Conservation (phyloP, 23 tunicate genomes). For the Ciona savignyi region DNA sequence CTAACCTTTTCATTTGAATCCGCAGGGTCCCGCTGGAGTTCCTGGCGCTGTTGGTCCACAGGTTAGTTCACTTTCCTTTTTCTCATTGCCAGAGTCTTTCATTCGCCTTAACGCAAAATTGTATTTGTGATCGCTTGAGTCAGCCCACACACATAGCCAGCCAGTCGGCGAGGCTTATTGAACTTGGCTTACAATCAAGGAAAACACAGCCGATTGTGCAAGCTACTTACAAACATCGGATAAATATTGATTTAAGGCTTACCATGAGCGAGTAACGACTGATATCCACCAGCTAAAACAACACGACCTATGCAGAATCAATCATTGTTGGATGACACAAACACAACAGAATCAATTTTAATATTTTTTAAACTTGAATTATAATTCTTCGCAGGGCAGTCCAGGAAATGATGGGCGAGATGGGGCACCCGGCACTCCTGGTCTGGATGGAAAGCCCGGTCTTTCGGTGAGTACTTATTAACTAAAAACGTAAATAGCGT, state of each 20-base stretch:
- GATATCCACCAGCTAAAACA: neutral
- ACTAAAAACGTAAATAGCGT: no score
- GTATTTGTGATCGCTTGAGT: no score
- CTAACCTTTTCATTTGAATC: neutral
- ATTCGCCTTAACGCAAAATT: neutral
- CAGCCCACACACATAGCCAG: neutral
- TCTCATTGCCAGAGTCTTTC: neutral
- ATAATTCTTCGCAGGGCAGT: neutral
- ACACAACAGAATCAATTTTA: no score
- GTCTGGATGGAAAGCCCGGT: neutral
- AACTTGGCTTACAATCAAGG: neutral
- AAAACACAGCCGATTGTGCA: neutral
- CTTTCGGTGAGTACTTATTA: neutral
- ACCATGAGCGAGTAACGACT: neutral
- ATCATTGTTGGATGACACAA: no score
- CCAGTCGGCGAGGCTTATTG: neutral
- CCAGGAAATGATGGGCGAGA: neutral
- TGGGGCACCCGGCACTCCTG: conserved; percentile 4
- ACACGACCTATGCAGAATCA: no score
- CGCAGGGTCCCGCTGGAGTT: conserved; percentile 1
- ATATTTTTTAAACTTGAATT: no score
- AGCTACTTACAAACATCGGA: neutral
- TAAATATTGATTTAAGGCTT: neutral
- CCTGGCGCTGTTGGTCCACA: conserved; percentile 9
- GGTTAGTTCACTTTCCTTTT: neutral